phyloP scores from a whole-genome alignment of 2,113 vertebrate species.

The Gambusia affinis region DNA sequence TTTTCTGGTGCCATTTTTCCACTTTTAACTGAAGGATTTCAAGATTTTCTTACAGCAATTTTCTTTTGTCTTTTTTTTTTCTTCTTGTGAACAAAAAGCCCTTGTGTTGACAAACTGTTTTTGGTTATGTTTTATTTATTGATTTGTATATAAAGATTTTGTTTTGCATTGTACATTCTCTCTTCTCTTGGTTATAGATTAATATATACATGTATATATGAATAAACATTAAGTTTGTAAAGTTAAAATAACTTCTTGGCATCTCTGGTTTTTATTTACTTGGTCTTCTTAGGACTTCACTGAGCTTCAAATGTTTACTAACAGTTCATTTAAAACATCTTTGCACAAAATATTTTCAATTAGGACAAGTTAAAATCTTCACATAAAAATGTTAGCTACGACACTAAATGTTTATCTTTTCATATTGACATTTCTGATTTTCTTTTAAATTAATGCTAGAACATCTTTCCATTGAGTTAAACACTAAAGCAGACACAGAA shows the following conservation, averaged over 20 bases:
- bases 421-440: too few relatives aligned
- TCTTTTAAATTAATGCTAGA: too few relatives aligned
- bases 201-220: conserved; percentile 83
- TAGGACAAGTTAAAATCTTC: too few relatives aligned
- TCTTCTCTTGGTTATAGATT: conserved; percentile 81
- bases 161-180: conserved; percentile 80
- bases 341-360: too few relatives aligned
- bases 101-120: conserved; percentile 57
- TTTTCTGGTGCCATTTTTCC: conserved; percentile 68
- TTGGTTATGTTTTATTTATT: conserved; percentile 79
- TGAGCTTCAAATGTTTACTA: too few relatives aligned
- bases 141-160: conserved; percentile 78
- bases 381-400: too few relatives aligned
- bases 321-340: background rate
- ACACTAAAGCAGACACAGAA: too few relatives aligned
- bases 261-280: background rate
- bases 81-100: conserved; percentile 39
- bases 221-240: conserved; percentile 81
- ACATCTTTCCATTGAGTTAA: too few relatives aligned
- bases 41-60: conserved; percentile 68
- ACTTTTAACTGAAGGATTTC: conserved; percentile 54
- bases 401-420: too few relatives aligned
- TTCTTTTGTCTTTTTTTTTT: conserved; percentile 57
- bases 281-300: too few relatives aligned
- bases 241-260: conserved; percentile 29